Base-by-base conservation (phyloP, 1,140 invertebrate species). In the Paracyclopina nana region DNA sequence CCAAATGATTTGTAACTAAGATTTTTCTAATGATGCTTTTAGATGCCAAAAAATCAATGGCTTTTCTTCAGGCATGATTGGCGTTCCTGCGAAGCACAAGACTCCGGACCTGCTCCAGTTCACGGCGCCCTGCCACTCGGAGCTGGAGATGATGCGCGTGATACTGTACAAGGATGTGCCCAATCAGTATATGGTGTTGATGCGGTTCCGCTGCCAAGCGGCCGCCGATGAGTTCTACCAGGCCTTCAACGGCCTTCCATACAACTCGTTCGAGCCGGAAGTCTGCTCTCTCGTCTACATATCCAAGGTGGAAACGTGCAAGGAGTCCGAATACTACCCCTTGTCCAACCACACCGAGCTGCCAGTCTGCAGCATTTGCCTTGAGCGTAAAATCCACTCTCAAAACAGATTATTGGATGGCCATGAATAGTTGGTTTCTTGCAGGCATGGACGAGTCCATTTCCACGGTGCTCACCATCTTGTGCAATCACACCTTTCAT, bases 401-500 rank as follows among this genome's bases (percentile, higher is more conserved):
- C 29, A 8, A 31, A 31, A 9, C 61, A 72, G 76, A 71, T 70
- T 69, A 56, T 31, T 4, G 31, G n/a, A 40, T 26, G n/a, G 27
- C 25, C 25, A 50, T 11, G 22, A 9, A 29, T 40, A 2, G 41
- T 34, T 52, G 12, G 12, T 58, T 61, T 22, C 14, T 31, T 14
- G 8, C 29, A 38, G 34, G 20, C 58, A 95, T 88, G 90, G 91
- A 99, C 66, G 91, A 97, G 66, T 88, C 83, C 55, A 84, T 96
- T 1, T 91, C 97, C 65, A 90, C 91, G 2, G 81, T 98, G 55
- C 69, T 98, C 49, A 97, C 91, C 4, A 94, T 99, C 60, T 70
- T 98, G 27, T 99, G 95, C 62, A 96, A 97, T 68, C 95, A 99
- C 68, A 80, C 88, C 0, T 98, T 97, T 66, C 95, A 99, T 68